phyloP scores from a whole-genome alignment of 2,797 vertebrate species.

The Halcyon leucocephala region DNA sequence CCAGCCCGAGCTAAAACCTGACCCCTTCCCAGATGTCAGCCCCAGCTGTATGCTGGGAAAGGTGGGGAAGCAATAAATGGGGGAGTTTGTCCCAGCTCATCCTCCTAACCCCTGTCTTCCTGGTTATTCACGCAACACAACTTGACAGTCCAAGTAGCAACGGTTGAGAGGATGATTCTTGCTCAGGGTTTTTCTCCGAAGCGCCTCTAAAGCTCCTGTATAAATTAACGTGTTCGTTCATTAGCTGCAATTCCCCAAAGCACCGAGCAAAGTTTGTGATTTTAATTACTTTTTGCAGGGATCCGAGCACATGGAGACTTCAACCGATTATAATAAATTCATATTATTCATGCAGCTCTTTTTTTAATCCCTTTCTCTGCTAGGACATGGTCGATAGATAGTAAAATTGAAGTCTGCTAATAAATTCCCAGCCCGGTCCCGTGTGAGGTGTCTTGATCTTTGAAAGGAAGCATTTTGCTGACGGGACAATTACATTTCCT shows the following conservation, averaged over 20 bases:
- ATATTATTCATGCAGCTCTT: constrained; percentile 35
- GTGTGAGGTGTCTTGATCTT: neutral
- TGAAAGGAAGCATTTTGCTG: neutral
- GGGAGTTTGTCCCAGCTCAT: neutral
- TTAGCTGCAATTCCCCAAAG: constrained; percentile 52
- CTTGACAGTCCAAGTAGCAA: neutral
- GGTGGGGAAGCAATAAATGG: neutral
- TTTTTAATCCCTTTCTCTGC: constrained; percentile 22
- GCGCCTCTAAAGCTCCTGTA: neutral
- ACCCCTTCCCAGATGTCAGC: neutral
- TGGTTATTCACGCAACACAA: neutral
- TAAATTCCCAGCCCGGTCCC: neutral
- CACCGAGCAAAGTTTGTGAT: neutral
- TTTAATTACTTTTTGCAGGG: constrained; percentile 68
- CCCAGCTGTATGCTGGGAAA: neutral
- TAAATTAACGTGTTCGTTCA: neutral
- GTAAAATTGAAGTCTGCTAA: constrained; percentile 16
- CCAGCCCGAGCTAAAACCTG: accelerated
- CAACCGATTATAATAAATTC: neutral
- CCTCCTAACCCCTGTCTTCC: neutral
- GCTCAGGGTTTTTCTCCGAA: neutral
- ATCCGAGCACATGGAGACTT: neutral
- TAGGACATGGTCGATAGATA: neutral
- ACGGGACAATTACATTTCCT: neutral
- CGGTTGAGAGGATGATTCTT: neutral